Evolutionary conservation across 2,888 invertebrate genomes (phyloP), one percentile per base, ranked within the genome.

Genomic region (Plusia festucae): DNA sequence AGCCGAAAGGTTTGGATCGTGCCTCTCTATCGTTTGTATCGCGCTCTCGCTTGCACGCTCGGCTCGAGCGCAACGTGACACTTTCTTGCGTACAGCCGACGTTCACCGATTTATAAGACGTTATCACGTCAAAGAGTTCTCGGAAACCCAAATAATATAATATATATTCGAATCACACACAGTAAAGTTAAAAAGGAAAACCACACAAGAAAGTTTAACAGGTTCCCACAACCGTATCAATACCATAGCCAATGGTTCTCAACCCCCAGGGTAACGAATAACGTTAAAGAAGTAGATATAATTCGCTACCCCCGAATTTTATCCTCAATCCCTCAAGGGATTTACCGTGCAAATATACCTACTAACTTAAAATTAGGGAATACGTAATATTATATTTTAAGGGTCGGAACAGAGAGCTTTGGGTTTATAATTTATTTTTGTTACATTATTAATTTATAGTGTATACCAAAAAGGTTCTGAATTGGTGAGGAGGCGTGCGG

Each of bases 221-320:
- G 13, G 22, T 52, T n/a, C 7, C 22, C 5, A 22, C 2, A 22
- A 2, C 24, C 24, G 13, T 46, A 15, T 56, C n/a, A 56, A 52
- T 52, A 2, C 4, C 20, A 18, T 57, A 51, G 13, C 54, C 2
- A 6, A 27, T 49, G 16, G 15, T 13, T 69, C 7, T 20, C 9
- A 46, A 22, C 18, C 60, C 53, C 52, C 13, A 1, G 60, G 52
- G 76, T 20, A 13, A 44, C 18, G 30, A 27, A 73, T 56, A 54
- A 51, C 32, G 27, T 8, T 68, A 53, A 63, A 74, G 63, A 74
- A 72, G 61, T 68, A 65, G 65, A 13, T 60, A 32, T 65, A 68
- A 74, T 67, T 72, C 53, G 27, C 8, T 0, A 46, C 32, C 40
- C 44, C 60, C 52, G 27, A 40, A 20, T 56, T 72, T 24, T 34